A percentile compares a stretch with the other conserved stretches of the same genome.
phyloP scores from a whole-genome alignment of 2,797 vertebrate genomes.

The Onychomys leucogaster region DNA sequence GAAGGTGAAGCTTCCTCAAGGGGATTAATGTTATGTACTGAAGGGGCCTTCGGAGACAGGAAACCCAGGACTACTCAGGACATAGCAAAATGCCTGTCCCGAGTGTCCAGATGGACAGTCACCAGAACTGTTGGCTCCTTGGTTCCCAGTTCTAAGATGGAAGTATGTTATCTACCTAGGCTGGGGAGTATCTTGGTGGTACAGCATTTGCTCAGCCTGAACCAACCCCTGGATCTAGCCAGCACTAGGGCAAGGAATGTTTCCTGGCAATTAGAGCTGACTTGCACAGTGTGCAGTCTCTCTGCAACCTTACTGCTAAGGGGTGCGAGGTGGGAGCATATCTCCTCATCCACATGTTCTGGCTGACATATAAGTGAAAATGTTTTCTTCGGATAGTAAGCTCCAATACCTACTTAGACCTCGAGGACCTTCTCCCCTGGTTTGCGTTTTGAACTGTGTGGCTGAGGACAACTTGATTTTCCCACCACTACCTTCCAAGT shows the following conservation, averaged over 20 bases:
- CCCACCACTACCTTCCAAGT: not conserved
- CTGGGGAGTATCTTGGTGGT: not conserved
- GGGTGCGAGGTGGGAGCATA: not conserved
- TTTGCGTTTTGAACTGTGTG: not conserved
- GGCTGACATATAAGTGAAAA: not conserved
- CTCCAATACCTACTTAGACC: not conserved
- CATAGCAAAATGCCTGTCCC: not conserved
- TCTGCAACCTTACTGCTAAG: not conserved
- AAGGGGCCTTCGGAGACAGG: not conserved
- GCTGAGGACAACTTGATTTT: not conserved
- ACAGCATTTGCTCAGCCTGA: not conserved
- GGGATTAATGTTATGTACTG: too few relatives aligned
- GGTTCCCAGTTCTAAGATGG: not conserved
- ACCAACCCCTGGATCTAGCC: not conserved
- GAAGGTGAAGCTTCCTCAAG: not conserved
- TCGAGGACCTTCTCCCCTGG: rapidly evolving
- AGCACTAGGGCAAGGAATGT: not conserved
- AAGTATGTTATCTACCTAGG: not conserved
- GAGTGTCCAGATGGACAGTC: not conserved
- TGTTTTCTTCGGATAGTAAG: too few relatives aligned
- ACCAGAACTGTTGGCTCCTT: not conserved
- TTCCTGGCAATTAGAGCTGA: not conserved
- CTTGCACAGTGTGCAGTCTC: not conserved
- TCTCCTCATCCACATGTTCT: not conserved
- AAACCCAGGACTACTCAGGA: not conserved